A percentile compares a stretch with the other conserved stretches of the same genome.
These are phyloP conservation scores for Polyodon spathula DNA, from an alignment of 2,113 vertebrate species.

Conservation along the genomic window DNA sequence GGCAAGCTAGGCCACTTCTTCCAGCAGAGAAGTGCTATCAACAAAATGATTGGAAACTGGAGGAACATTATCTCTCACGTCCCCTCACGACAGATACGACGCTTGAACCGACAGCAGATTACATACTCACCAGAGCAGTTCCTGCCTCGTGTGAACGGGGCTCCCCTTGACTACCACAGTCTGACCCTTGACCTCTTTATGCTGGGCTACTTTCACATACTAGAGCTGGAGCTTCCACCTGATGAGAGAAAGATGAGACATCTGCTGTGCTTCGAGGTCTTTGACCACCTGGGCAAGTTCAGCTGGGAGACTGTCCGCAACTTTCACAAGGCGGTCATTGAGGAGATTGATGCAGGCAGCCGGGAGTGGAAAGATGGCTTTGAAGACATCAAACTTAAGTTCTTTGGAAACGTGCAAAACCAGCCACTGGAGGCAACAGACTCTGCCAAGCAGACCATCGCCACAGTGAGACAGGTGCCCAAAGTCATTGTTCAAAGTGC, in stretches of 20 bases:
- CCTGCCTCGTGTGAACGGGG: conserved; percentile 62
- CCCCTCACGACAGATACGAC: conserved; percentile 57
- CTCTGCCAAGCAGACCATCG: conserved; percentile 29
- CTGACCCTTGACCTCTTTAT: conserved; percentile 90
- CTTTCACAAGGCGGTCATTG: conserved; percentile 80
- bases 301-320: conserved; percentile 74
- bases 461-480: conserved; percentile 36
- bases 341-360: conserved; percentile 77
- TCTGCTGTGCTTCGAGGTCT: conserved; percentile 92
- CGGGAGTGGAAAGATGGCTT: conserved; percentile 81
- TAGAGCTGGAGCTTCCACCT: conserved; percentile 76
- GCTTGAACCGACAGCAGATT: conserved; percentile 52
- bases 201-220: conserved; percentile 93
- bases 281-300: conserved; percentile 77
- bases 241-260: conserved; percentile 83
- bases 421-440: conserved; percentile 15
- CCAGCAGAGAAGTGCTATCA: conserved; percentile 66
- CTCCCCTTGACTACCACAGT: conserved; percentile 58
- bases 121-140: conserved; percentile 86
- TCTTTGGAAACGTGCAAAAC: conserved; percentile 56
- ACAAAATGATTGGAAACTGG: conserved; percentile 76
- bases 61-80: conserved; percentile 63
- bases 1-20: conserved; percentile 61
- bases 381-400: conserved; percentile 80
- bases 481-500: conserved; percentile 43